Evolutionary conservation across 1,140 invertebrate genomes (phyloP), one percentile per base, ranked within the genome.

Genomic region (Leptoteleia sp.): DNA sequence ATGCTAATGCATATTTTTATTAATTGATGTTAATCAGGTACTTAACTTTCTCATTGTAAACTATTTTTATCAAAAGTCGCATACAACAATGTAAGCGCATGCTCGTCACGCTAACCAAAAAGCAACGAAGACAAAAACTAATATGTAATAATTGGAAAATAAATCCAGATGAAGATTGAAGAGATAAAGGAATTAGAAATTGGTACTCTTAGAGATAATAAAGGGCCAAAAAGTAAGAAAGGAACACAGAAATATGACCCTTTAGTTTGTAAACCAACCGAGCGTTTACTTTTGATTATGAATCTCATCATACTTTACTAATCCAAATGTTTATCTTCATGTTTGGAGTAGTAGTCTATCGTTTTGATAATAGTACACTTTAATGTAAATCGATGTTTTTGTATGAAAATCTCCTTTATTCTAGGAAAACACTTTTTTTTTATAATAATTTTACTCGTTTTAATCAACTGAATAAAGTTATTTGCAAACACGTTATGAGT

Each of bases 151-250:
- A n/a, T n/a, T n/a, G n/a, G n/a, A n/a, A n/a, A n/a, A n/a, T n/a
- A n/a, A n/a, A n/a, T n/a, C n/a, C n/a, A n/a, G n/a, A n/a, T n/a
- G n/a, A n/a, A n/a, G n/a, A n/a, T n/a, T 25, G 22, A 3, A 25
- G 3, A 3, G 22, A 25, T 3, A 29, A 13, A 55, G 27, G 42
- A 50, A 25, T 7, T 3, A 40, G 13, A 11, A 3, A 17, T 33
- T 42, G 35, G 52, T 71, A 37, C 35, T 42, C 11, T 61, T 61
- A 71, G 37, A 61, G 16, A 61, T 71, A 71, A 61, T 50, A 61
- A 15, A 2, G 12, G 11, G 17, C 6, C 16, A 16, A 62, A 19
- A 47, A 40, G 40, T 7, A 1, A 17, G 17, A 6, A 29, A 9
- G 22, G 13, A 8, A 35, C 6, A 25, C 6, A 4, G 3, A 29